A percentile compares a stretch with the other conserved stretches of the same genome.
Evolutionary conservation across 2,113 vertebrate species (phyloP).

Genomic region (Lepus europaeus): DNA sequence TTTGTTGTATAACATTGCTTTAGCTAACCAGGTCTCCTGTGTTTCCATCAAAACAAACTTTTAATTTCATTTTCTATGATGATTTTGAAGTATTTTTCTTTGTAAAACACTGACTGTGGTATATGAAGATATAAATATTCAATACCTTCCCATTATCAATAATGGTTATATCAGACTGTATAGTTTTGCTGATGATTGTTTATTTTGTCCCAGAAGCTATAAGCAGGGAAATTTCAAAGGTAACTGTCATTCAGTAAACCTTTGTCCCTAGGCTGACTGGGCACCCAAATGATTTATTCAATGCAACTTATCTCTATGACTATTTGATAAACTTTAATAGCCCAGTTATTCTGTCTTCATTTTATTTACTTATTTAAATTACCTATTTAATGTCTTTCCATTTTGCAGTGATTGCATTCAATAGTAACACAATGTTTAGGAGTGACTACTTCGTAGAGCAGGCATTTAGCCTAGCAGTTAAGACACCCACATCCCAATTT

Average conservation of each 20-base stretch:
- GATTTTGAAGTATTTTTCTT: background rate
- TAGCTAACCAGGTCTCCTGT: too few relatives aligned
- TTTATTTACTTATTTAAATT: slow-evolving; percentile 7
- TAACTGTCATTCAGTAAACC: background rate
- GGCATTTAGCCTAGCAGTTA: too few relatives aligned
- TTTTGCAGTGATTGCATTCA: background rate
- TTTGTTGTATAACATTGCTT: too few relatives aligned
- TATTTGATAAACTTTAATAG: slow-evolving; percentile 40
- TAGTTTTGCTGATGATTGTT: background rate
- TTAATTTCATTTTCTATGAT: too few relatives aligned
- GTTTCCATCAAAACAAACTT: too few relatives aligned
- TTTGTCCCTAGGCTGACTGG: background rate
- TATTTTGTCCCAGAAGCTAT: slow-evolving; percentile 8
- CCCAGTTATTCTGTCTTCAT: background rate
- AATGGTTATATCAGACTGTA: background rate
- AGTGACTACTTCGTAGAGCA: background rate
- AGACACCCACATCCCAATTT: too few relatives aligned
- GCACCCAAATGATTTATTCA: background rate
- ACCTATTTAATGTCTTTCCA: background rate
- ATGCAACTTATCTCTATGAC: background rate
- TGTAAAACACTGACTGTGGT: background rate
- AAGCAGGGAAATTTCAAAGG: background rate
- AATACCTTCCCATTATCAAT: background rate
- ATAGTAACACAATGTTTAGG: background rate
- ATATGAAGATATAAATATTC: background rate